These are phyloP conservation scores for Epistrophella euchroma DNA, from an alignment of 2,888 invertebrate species.

Conservation along the genomic window DNA sequence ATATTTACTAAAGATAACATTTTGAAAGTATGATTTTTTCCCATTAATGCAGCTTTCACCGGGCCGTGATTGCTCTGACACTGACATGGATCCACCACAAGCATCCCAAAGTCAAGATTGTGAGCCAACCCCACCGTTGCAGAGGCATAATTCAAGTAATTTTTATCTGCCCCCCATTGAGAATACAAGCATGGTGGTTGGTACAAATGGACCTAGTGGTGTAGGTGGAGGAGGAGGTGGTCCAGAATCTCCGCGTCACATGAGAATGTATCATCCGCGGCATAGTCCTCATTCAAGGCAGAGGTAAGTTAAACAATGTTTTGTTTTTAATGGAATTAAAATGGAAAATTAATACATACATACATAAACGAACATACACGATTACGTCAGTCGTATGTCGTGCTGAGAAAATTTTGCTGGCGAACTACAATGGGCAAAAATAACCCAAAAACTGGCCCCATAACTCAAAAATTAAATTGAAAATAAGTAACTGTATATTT, in stretches of 20 bases:
- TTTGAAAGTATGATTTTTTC: constrained; percentile 66
- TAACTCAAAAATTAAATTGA: too few relatives aligned
- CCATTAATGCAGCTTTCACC: constrained; percentile 88
- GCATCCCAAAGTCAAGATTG: constrained; percentile 96
- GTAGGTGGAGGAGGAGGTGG: constrained; percentile 78
- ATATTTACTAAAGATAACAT: constrained; percentile 30
- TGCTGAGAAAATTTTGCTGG: too few relatives aligned
- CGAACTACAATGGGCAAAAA: too few relatives aligned
- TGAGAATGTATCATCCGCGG: constrained; percentile 85
- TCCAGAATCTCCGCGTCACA: constrained; percentile 85
- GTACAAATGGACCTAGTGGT: constrained; percentile 77
- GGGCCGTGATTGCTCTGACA: constrained; percentile 92
- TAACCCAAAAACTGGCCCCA: too few relatives aligned
- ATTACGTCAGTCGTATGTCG: too few relatives aligned
- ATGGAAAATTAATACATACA: neutral
- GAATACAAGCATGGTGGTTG: constrained; percentile 77
- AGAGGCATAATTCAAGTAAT: constrained; percentile 94
- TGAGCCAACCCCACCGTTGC: constrained; percentile 95
- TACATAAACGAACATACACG: too few relatives aligned
- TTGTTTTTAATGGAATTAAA: neutral
- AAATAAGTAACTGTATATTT: too few relatives aligned
- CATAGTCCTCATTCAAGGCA: constrained; percentile 93
- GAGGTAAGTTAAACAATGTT: constrained; percentile 83
- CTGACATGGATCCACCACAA: constrained; percentile 94
- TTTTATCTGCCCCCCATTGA: constrained; percentile 91